Conservation (phyloP, 2,888 invertebrate genomes). For the Calliopum simillimum region DNA sequence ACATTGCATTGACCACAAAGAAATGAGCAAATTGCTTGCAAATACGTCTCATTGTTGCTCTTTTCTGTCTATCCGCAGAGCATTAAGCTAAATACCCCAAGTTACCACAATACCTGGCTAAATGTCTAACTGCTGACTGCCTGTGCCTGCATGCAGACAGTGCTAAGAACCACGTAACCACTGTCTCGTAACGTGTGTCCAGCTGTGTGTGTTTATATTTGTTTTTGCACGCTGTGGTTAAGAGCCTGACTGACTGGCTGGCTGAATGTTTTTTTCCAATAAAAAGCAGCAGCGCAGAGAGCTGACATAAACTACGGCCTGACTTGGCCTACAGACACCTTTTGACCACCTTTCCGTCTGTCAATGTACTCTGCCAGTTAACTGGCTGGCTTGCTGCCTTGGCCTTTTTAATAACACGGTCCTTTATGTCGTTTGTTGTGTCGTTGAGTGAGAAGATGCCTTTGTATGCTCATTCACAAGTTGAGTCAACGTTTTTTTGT, state of each 20-base stretch:
- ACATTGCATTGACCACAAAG: constrained; percentile 20
- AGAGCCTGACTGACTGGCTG: constrained; percentile 16
- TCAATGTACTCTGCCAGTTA: constrained; percentile 5
- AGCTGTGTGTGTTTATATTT: constrained; percentile 56
- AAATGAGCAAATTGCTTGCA: constrained; percentile 28
- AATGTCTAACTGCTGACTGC: constrained; percentile 5
- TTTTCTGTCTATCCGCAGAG: constrained; percentile 24
- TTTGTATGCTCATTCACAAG: neutral
- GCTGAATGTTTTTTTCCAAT: neutral
- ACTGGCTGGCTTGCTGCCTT: constrained; percentile 27
- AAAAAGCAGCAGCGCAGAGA: constrained; percentile 14
- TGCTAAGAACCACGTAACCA: neutral
- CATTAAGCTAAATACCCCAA: constrained; percentile 23
- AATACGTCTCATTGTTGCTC: constrained; percentile 27
- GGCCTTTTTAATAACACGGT: constrained; percentile 45
- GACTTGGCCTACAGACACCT: constrained; percentile 25
- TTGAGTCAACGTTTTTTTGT: too few species aligned
- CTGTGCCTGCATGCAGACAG: constrained; percentile 5
- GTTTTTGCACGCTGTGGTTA: constrained; percentile 52
- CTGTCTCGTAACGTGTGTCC: constrained; percentile 40
- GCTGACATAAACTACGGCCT: constrained; percentile 28
- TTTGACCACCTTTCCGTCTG: constrained; percentile 23
- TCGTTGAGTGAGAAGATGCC: neutral
- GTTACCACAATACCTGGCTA: constrained; percentile 2
- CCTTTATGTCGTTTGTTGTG: neutral